Conservation (phyloP, 2,113 vertebrate species). For the Caracal caracal region DNA sequence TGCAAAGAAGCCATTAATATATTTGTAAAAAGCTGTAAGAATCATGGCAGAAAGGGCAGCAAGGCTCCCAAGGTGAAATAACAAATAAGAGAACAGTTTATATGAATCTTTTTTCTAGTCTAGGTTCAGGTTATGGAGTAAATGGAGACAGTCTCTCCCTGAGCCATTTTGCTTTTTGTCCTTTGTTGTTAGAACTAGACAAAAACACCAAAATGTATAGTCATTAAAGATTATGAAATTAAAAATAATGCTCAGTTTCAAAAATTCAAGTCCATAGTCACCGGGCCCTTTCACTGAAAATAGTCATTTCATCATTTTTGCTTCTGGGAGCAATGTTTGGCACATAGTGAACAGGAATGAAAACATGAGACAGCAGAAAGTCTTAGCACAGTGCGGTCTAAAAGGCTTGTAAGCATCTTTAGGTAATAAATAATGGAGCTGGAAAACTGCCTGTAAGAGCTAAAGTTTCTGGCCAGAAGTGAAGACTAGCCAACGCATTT, state of each 20-base stretch:
- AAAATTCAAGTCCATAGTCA: neutral
- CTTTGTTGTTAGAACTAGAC: neutral
- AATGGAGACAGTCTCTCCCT: neutral
- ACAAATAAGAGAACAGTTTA: neutral
- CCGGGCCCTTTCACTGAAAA: slow-evolving; percentile 36
- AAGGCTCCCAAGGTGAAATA: neutral
- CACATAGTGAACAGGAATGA: neutral
- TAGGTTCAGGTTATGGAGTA: neutral
- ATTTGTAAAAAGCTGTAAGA: neutral
- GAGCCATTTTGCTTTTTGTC: neutral
- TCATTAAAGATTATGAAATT: slow-evolving; percentile 5
- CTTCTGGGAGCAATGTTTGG: slow-evolving; percentile 52
- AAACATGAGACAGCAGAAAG: slow-evolving; percentile 72
- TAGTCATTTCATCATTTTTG: slow-evolving; percentile 53
- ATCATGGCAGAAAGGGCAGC: neutral
- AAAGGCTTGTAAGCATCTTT: slow-evolving; percentile 13
- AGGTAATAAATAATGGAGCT: slow-evolving; percentile 66
- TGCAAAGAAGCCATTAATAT: neutral
- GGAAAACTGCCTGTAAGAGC: slow-evolving; percentile 59
- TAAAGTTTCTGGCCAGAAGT: slow-evolving; percentile 17
- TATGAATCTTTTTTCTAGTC: neutral
- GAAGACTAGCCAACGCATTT: neutral
- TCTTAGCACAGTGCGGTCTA: neutral
- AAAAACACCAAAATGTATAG: neutral
- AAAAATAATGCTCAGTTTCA: slow-evolving; percentile 39